Percentiles rank a stretch among this genome's conserved stretches.
Conservation (phyloP, 2,797 vertebrate genomes). For the Myripristis murdjan region DNA sequence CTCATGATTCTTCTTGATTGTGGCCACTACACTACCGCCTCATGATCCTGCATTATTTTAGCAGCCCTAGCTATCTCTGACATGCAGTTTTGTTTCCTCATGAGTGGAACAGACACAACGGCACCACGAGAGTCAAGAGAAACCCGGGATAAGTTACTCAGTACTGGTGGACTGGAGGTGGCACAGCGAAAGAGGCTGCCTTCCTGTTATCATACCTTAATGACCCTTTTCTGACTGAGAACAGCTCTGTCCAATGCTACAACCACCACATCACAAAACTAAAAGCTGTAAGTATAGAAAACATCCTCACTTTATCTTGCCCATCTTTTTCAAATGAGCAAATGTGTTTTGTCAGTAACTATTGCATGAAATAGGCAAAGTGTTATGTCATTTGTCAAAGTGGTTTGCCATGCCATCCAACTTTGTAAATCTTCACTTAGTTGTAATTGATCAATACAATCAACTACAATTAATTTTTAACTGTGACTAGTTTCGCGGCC, state of each 20-base stretch:
- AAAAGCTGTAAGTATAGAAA: neutral
- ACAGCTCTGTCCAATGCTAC: conserved; percentile 36
- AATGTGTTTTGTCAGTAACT: too few species aligned
- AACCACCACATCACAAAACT: neutral
- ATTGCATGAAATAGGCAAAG: too few species aligned
- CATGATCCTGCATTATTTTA: conserved; percentile 37
- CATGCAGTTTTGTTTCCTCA: conserved; percentile 17
- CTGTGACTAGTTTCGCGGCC: neutral
- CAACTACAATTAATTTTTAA: conserved; percentile 2
- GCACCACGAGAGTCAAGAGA: neutral
- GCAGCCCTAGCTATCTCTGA: conserved; percentile 36
- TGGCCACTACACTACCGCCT: conserved; percentile 63
- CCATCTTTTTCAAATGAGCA: too few species aligned
- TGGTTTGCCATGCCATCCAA: neutral
- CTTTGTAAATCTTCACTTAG: too few species aligned
- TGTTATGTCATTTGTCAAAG: neutral
- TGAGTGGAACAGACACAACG: conserved; percentile 6
- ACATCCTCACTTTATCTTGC: neutral
- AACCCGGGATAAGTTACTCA: conserved; percentile 1
- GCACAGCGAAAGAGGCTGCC: neutral
- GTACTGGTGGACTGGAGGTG: conserved; percentile 14
- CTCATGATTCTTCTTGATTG: conserved; percentile 74
- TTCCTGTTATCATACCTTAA: conserved; percentile 23
- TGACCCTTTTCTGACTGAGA: conserved; percentile 7
- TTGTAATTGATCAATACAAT: neutral